These are phyloP conservation scores for Sphaeramia orbicularis DNA, from an alignment of 2,797 vertebrate species.

Conservation along the genomic window DNA sequence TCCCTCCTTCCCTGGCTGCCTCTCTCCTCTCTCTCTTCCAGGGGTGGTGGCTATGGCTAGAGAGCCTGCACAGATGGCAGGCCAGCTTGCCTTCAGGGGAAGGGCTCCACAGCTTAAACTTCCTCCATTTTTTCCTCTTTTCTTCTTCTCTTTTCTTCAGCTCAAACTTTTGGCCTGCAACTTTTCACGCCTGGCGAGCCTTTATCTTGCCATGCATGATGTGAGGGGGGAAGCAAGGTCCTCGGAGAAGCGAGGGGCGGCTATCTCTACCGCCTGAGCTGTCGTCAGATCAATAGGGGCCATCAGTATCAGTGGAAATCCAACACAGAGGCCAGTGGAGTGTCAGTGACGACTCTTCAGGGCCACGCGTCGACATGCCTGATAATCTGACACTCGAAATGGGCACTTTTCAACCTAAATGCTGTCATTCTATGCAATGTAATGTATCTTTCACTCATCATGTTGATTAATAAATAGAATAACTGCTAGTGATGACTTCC, in stretches of 20 bases:
- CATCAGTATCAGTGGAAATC: constrained; percentile 75
- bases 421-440: constrained; percentile 2
- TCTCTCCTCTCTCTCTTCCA: constrained; percentile 75
- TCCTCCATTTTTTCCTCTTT: constrained; percentile 81
- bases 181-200: constrained; percentile 83
- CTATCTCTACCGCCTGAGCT: constrained; percentile 46
- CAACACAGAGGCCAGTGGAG: constrained; percentile 48
- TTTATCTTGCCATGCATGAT: constrained; percentile 84
- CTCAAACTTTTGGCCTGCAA: constrained; percentile 86
- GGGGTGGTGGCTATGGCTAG: constrained; percentile 85
- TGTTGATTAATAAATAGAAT: constrained; percentile 27
- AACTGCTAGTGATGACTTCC: neutral
- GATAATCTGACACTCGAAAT: constrained; percentile 58
- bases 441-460: constrained; percentile 23
- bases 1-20: constrained; percentile 68
- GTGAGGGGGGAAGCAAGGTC: constrained; percentile 69
- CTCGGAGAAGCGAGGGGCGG: constrained; percentile 50
- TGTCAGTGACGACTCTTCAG: constrained; percentile 24
- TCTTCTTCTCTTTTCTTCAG: constrained; percentile 78
- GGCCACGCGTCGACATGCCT: constrained; percentile 25
- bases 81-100: constrained; percentile 88
- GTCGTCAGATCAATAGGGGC: constrained; percentile 78
- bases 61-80: constrained; percentile 87
- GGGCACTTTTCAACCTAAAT: constrained; percentile 43
- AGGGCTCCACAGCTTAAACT: constrained; percentile 86